These are phyloP conservation scores for Mormoops blainvillei DNA, from an alignment of 2,113 vertebrate species.

Conservation along the genomic window DNA sequence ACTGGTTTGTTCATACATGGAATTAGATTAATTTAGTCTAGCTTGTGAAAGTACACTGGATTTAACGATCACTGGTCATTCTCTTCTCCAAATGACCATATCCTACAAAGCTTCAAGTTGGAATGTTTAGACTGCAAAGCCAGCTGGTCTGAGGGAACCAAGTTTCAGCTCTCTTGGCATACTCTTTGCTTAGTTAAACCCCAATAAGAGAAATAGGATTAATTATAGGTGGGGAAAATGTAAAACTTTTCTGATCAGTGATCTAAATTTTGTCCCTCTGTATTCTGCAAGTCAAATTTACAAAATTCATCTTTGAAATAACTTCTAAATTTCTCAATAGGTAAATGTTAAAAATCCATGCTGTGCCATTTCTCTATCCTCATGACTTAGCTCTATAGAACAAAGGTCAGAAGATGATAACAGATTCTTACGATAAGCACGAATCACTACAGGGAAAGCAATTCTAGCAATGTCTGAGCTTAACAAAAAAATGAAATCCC, in stretches of 20 bases:
- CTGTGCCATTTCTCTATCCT: neutral
- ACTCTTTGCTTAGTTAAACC: neutral
- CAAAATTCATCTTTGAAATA: conserved; percentile 18
- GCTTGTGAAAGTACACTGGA: neutral
- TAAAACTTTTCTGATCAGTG: neutral
- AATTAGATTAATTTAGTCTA: neutral
- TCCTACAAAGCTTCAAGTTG: neutral
- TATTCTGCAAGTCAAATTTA: neutral
- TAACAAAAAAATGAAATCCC: neutral
- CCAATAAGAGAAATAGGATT: neutral
- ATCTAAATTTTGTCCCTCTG: neutral
- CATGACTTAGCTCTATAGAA: neutral
- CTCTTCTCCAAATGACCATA: neutral
- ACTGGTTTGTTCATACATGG: neutral
- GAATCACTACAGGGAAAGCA: neutral
- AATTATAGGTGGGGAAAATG: neutral
- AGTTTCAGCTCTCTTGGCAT: neutral
- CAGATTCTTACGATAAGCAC: neutral
- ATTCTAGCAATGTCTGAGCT: neutral
- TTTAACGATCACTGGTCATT: neutral
- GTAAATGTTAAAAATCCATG: neutral
- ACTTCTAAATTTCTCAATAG: neutral
- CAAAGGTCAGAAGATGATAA: neutral
- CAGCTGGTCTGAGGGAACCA: neutral
- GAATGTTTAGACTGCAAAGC: neutral